Conservation (phyloP, 2,888 invertebrate species). For the Sinodicranocentrus sp. region DNA sequence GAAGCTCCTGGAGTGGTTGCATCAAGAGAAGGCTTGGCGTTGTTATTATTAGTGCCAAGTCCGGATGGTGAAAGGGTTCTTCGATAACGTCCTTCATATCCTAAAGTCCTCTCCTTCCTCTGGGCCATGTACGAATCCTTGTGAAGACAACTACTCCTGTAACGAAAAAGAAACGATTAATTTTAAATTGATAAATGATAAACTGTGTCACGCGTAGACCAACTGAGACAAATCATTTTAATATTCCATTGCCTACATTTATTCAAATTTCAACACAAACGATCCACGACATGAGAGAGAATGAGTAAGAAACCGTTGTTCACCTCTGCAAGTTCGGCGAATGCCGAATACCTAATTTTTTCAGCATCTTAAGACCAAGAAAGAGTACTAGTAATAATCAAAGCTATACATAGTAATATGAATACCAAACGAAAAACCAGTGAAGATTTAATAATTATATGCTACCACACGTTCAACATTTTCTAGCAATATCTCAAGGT, state of each 20-base stretch:
- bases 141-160: constrained; percentile 85
- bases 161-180: constrained; percentile 60
- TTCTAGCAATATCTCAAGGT: constrained; percentile 44
- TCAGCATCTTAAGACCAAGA: neutral
- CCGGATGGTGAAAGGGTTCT: constrained; percentile 84
- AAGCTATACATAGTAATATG: neutral
- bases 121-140: constrained; percentile 88
- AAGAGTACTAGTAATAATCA: constrained; percentile 5
- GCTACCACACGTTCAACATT: constrained; percentile 50
- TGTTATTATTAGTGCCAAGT: constrained; percentile 72
- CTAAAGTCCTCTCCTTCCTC: constrained; percentile 84
- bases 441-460: constrained; percentile 35
- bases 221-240: neutral
- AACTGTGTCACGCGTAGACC: neutral
- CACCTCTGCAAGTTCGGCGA: neutral
- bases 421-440: constrained; percentile 24
- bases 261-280: neutral
- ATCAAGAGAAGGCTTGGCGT: constrained; percentile 44
- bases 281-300: neutral
- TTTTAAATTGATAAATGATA: constrained; percentile 12
- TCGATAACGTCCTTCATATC: constrained; percentile 87
- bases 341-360: neutral
- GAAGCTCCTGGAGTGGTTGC: constrained; percentile 41
- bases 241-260: neutral
- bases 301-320: constrained; percentile 11